phyloP scores from a whole-genome alignment of 2,113 vertebrate genomes.

The Chaetura pelagica region DNA sequence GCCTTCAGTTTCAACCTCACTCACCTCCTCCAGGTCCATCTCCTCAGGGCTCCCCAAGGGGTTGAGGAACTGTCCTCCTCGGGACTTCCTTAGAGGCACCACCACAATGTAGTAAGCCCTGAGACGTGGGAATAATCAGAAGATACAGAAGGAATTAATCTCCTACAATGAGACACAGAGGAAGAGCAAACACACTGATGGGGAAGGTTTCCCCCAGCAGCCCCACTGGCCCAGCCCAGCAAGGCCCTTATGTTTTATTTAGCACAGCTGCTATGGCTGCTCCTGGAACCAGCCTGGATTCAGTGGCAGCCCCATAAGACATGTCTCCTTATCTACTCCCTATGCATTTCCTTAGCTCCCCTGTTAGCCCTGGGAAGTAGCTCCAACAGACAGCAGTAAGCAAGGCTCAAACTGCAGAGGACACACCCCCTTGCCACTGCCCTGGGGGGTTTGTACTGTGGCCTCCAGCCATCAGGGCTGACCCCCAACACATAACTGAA shows the following conservation, averaged over 20 bases:
- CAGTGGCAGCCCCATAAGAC: neutral
- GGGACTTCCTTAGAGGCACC: slow-evolving; percentile 87
- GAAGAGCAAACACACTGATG: neutral
- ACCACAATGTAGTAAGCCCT: slow-evolving; percentile 93
- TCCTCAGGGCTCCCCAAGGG: slow-evolving; percentile 90
- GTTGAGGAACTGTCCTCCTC: slow-evolving; percentile 82
- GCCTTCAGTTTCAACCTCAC: neutral
- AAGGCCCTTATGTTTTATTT: neutral
- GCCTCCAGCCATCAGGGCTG: neutral
- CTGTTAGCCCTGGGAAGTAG: neutral
- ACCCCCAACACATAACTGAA: neutral
- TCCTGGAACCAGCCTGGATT: neutral
- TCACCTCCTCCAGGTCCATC: slow-evolving; percentile 96
- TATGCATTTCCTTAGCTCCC: neutral
- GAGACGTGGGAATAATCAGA: neutral
- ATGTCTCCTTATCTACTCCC: neutral
- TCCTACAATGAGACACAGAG: neutral
- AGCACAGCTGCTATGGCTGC: neutral
- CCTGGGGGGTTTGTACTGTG: neutral
- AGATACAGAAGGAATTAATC: neutral
- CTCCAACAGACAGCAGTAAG: neutral
- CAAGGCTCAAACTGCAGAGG: neutral
- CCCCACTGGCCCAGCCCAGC: neutral
- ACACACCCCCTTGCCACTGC: too few relatives aligned
- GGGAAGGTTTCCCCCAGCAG: neutral